A percentile compares a stretch with the other conserved stretches of the same genome.
These are phyloP conservation scores for Hydropotes inermis DNA, from an alignment of 2,113 vertebrate genomes.

Conservation along the genomic window DNA sequence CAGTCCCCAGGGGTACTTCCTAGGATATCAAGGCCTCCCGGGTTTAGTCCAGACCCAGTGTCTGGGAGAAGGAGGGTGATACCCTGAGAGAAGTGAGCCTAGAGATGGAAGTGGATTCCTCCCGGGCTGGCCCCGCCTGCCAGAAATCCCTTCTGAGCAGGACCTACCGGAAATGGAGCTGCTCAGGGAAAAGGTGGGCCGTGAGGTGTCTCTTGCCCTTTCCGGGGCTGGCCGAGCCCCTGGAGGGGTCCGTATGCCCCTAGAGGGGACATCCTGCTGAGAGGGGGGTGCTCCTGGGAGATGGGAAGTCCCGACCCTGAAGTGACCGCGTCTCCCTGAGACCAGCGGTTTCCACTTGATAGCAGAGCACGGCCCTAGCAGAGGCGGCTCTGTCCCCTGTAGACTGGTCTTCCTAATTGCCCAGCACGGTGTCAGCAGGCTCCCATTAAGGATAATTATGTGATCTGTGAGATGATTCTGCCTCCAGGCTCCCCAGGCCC, in stretches of 20 bases:
- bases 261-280: neutral
- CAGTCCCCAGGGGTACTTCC: neutral
- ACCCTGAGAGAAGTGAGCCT: neutral
- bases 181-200: neutral
- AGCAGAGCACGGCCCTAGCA: rapidly evolving
- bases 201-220: neutral
- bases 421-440: neutral
- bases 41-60: neutral
- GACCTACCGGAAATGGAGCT: neutral
- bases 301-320: neutral
- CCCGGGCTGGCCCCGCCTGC: too few relatives aligned
- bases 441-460: neutral
- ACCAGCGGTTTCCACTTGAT: neutral
- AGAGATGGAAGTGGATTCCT: neutral
- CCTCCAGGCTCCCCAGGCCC: neutral
- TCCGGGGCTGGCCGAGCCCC: neutral
- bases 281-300: neutral
- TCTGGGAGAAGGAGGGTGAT: neutral
- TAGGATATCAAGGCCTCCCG: neutral
- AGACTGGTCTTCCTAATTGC: neutral
- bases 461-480: neutral
- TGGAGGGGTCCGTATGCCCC: neutral
- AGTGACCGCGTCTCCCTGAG: neutral
- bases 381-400: neutral
- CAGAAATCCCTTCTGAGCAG: neutral